Base-by-base conservation (phyloP, 1,140 invertebrate genomes). In the Cherax destructor region DNA sequence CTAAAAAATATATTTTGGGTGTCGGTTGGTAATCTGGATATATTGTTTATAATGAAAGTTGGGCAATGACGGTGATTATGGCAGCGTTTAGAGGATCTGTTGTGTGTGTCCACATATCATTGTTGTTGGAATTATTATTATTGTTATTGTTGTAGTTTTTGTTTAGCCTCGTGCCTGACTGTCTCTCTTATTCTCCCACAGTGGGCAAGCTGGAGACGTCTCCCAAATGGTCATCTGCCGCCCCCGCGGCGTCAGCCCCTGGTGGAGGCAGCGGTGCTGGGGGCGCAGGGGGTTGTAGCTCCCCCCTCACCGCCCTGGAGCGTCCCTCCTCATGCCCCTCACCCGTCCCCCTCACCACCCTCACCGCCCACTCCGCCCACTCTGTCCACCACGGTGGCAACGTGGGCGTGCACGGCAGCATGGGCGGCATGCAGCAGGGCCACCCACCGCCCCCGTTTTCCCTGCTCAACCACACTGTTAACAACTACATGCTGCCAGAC, bases 401-500 rank as follows among this genome's bases (percentile, higher is more conserved):
- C 79, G 83, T 90, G 79, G 92, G 88, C 72, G 30, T 91, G 49
- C 85, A 86, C 90, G 47, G 61, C 84, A 87, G 69, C 84, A 91
- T 91, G 90, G 90, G 90, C 79, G 90, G 84, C 56, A 91, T 91
- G 90, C 90, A 91, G 84, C 90, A 91, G 84, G 85, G 90, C 47
- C 90, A 81, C 65, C 87, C 91, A 10, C 92, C 91, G 10, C 92
- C 92, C 0, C 91, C 91, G 41, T 92, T 92, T 92, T 93, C 78
- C 49, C 92, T 93, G 65, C 92, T 93, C 65, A 93, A 93, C 92
- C 92, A 93, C 80, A 93, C 91, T 78, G 92, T 93, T 72, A 93
- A 93, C 88, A 93, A 93, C 88, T 93, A 93, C 88, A 92, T 93
- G 92, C 84, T 93, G 49, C 92, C 92, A 5, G 92, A 93, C 91